Base-by-base conservation (phyloP, 2,888 invertebrate genomes). In the Agrotis segetum region DNA sequence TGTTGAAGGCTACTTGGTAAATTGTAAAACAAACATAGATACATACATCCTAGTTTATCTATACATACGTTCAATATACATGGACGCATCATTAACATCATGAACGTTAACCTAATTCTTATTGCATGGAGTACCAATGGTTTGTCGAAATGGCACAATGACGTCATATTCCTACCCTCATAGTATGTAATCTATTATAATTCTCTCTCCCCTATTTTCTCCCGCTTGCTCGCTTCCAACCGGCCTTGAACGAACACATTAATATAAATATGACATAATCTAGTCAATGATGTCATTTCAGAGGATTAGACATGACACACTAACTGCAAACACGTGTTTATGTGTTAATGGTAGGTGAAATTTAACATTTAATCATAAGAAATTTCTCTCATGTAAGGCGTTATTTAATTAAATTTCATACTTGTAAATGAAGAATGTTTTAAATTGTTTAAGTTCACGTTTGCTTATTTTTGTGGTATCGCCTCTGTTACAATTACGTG, bases 271-370 rank as follows among this genome's bases (percentile, higher is more conserved):
- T 89, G 89, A 87, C 87, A 88, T 79, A 88, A 89, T 88, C 85
- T 71, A 70, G 63, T 73, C 79, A 80, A 64, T 90, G 90, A 90
- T 87, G 88, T 90, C 89, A 90, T 85, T 84, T 74, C 74, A 71
- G 71, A 74, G 77, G 68, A 76, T 73, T 58, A 67, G 64, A 81
- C 74, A 79, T 85, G 74, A 83, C 72, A 79, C 56, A 67, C 66
- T 70, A 69, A 52, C 9, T 50, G 44, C 40, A 29, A 40, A 9
- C 52, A 53, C 59, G 21, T 73, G 52, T 52, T n/a, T 2, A 24
- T 24, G 2, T 24, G 24, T 24, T 24, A 24, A 2, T 24, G 24
- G 9, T 11, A 62, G 21, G 58, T 59, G 24, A 56, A 50, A 56
- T 56, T 34, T 7, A 7, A 6, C 34, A 34, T 34, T 34, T 7